phyloP scores from a whole-genome alignment of 2,888 invertebrate species.

The Sinopyrophorus schimmeli region DNA sequence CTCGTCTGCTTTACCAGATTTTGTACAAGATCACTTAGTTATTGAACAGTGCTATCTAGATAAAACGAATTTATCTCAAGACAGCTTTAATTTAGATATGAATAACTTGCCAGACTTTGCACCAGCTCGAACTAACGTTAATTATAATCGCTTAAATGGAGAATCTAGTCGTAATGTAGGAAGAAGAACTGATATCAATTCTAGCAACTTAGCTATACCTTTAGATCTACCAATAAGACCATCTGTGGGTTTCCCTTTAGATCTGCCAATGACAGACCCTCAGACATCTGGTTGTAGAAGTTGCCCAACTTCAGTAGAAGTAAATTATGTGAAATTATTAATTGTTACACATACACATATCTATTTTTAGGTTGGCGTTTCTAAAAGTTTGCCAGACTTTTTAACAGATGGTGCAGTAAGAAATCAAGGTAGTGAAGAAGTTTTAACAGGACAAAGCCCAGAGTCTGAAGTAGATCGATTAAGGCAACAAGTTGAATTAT shows the following conservation, averaged over 20 bases:
- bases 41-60: slow-evolving; percentile 76
- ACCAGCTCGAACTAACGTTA: slow-evolving; percentile 49
- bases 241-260: slow-evolving; percentile 51
- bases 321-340: slow-evolving; percentile 20
- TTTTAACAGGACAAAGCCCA: slow-evolving; percentile 43
- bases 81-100: slow-evolving; percentile 58
- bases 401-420: slow-evolving; percentile 70
- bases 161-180: slow-evolving; percentile 39
- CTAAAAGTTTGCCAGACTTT: slow-evolving; percentile 70
- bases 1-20: slow-evolving; percentile 77
- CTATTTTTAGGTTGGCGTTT: slow-evolving; percentile 52
- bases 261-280: slow-evolving; percentile 46
- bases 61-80: slow-evolving; percentile 57
- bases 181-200: slow-evolving; percentile 33
- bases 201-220: slow-evolving; percentile 42
- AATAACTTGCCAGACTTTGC: slow-evolving; percentile 72
- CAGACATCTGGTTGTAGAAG: slow-evolving; percentile 39
- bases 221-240: slow-evolving; percentile 50
- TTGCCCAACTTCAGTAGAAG: slow-evolving; percentile 39
- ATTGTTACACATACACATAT: not conserved
- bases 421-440: slow-evolving; percentile 46
- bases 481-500: slow-evolving; percentile 60
- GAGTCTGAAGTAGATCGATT: slow-evolving; percentile 57
- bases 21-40: slow-evolving; percentile 86
- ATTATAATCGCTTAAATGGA: slow-evolving; percentile 33